These are phyloP conservation scores for Ursus arctos DNA, from an alignment of 2,113 vertebrate species.

Conservation along the genomic window DNA sequence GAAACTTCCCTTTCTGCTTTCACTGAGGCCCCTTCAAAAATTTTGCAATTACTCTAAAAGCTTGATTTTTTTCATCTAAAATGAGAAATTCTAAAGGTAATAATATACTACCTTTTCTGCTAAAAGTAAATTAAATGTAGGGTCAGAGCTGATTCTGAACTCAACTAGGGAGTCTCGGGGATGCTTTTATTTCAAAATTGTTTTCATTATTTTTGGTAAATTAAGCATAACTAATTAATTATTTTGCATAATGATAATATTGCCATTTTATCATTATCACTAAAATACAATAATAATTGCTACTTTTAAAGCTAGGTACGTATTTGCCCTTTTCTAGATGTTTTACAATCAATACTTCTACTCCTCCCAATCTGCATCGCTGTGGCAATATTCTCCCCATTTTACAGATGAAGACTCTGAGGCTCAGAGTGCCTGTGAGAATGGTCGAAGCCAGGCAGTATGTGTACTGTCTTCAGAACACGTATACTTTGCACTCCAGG, in stretches of 20 bases:
- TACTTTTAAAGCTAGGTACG: background rate
- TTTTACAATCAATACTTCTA: background rate
- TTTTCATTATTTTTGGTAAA: slow-evolving; percentile 57
- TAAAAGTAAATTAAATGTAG: slow-evolving; percentile 67
- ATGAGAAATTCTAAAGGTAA: slow-evolving; percentile 71
- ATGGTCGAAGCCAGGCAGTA: background rate
- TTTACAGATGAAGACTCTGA: background rate
- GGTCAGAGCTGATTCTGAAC: slow-evolving; percentile 45
- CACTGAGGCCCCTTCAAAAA: slow-evolving; percentile 47
- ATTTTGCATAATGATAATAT: slow-evolving; percentile 33
- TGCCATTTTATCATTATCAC: background rate
- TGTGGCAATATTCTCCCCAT: rapidly evolving
- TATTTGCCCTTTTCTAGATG: background rate
- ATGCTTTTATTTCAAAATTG: slow-evolving; percentile 39
- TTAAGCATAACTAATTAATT: slow-evolving; percentile 65
- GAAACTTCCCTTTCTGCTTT: slow-evolving; percentile 73
- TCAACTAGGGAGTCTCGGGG: background rate
- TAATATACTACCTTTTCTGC: slow-evolving; percentile 57
- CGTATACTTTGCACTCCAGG: background rate
- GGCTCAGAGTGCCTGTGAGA: background rate
- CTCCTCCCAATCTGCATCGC: too few species aligned
- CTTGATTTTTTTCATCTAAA: slow-evolving; percentile 53
- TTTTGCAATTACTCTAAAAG: slow-evolving; percentile 73
- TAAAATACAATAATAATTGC: background rate
- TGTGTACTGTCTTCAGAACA: background rate